These are phyloP conservation scores for Nipponacmea schrenckii DNA, from an alignment of 2,888 invertebrate genomes.

Conservation along the genomic window DNA sequence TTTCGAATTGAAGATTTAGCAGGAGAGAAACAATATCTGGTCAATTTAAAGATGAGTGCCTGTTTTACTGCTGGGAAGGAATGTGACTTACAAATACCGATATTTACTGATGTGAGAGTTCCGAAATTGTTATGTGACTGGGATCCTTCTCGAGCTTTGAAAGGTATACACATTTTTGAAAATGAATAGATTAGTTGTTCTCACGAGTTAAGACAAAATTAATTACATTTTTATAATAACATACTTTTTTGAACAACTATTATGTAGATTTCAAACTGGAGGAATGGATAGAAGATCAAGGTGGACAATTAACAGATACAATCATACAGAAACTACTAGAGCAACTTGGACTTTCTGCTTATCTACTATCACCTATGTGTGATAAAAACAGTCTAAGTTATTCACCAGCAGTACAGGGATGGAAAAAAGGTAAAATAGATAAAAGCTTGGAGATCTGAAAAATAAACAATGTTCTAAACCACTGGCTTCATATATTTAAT, in stretches of 20 bases:
- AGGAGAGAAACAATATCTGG: constrained; percentile 32
- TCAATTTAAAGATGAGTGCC: constrained; percentile 34
- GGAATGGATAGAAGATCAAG: constrained; percentile 19
- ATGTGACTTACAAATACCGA: constrained; percentile 17
- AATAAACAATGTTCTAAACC: too few relatives aligned
- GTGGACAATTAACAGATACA: constrained; percentile 12
- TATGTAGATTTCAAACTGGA: constrained; percentile 33
- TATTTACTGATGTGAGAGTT: constrained; percentile 21
- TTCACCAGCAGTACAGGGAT: not conserved
- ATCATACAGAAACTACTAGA: constrained; percentile 25
- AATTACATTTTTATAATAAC: too few relatives aligned
- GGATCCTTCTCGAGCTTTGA: constrained; percentile 23
- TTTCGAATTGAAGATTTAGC: constrained; percentile 23
- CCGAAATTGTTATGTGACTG: constrained; percentile 32
- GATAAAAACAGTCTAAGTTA: not conserved
- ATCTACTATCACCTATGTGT: constrained; percentile 9
- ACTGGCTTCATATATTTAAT: too few relatives aligned
- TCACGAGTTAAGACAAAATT: too few relatives aligned
- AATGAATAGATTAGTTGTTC: too few relatives aligned
- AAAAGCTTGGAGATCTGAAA: too few relatives aligned
- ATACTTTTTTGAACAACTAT: too few relatives aligned
- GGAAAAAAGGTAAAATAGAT: constrained; percentile 18
- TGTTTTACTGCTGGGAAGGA: constrained; percentile 34
- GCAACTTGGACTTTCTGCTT: constrained; percentile 8
- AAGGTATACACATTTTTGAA: constrained; percentile 10